A percentile compares a stretch with the other conserved stretches of the same genome.
Evolutionary conservation across 1,140 invertebrate genomes (phyloP).

Genomic region (Druon quercuslanigerum): DNA sequence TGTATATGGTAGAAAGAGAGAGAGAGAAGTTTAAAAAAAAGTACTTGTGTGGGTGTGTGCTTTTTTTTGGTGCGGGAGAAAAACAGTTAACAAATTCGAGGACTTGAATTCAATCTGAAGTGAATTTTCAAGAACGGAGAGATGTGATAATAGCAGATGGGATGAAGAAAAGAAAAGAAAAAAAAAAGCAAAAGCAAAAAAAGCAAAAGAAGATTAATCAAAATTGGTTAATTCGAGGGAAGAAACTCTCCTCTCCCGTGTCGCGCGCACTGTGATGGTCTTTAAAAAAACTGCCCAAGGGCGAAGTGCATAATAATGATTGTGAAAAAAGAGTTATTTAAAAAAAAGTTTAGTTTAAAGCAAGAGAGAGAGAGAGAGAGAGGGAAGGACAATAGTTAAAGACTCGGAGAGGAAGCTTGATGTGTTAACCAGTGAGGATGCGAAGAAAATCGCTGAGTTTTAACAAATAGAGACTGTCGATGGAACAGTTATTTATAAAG

Average conservation of each 20-base stretch:
- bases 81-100: no score
- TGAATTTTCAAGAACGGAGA: neutral
- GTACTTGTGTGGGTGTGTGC: no score
- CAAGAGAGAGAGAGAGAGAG: slow-evolving; percentile 37
- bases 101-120: no score
- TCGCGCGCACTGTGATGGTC: slow-evolving; percentile 62
- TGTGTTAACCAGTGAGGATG: slow-evolving; percentile 28
- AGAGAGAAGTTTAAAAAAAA: slow-evolving; percentile 17
- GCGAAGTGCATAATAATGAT: slow-evolving; percentile 67
- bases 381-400: slow-evolving; percentile 33
- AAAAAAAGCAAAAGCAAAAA: no score
- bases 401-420: slow-evolving; percentile 29
- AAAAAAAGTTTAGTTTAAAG: slow-evolving; percentile 49
- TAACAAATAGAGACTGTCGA: slow-evolving; percentile 53
- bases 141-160: neutral
- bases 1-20: slow-evolving; percentile 50
- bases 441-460: slow-evolving; percentile 11
- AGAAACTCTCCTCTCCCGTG: slow-evolving; percentile 32
- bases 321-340: slow-evolving; percentile 46
- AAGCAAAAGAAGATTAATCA: neutral
- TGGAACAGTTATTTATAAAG: slow-evolving; percentile 59
- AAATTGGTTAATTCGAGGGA: neutral
- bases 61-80: no score
- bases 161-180: neutral
- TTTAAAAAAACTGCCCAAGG: slow-evolving; percentile 56